A percentile compares a stretch with the other conserved stretches of the same genome.
These are phyloP conservation scores for Aquatica leii DNA, from an alignment of 2,888 invertebrate species.

Conservation along the genomic window DNA sequence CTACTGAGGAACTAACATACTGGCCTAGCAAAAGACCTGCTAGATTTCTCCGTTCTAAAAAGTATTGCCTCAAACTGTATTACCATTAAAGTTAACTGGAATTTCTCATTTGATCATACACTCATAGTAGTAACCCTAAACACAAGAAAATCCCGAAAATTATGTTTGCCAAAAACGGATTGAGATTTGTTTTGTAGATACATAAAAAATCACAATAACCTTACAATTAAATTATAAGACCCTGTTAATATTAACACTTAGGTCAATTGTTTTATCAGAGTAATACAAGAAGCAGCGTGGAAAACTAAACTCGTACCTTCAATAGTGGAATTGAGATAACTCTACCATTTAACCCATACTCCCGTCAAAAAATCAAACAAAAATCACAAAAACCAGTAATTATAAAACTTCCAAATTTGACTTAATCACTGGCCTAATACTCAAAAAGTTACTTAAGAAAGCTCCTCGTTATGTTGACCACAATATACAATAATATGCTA, in stretches of 20 bases:
- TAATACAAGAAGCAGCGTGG: too few species aligned
- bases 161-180: too few species aligned
- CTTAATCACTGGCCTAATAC: not conserved
- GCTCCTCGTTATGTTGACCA: not conserved
- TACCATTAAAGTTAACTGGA: not conserved
- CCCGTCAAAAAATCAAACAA: not conserved
- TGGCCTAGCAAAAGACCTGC: not conserved
- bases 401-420: not conserved
- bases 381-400: not conserved
- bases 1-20: too few species aligned
- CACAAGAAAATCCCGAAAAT: not conserved
- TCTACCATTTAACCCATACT: not conserved
- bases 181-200: too few species aligned
- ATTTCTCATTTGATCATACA: too few species aligned
- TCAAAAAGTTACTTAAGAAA: not conserved
- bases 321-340: not conserved
- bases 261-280: too few species aligned
- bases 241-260: too few species aligned
- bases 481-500: too few species aligned
- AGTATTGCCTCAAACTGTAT: not conserved
- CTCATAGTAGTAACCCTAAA: not conserved
- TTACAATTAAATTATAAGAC: too few species aligned
- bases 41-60: not conserved
- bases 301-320: not conserved
- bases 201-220: too few species aligned